These are phyloP conservation scores for Hassar affinis DNA, from an alignment of 2,113 vertebrate genomes.

Conservation along the genomic window DNA sequence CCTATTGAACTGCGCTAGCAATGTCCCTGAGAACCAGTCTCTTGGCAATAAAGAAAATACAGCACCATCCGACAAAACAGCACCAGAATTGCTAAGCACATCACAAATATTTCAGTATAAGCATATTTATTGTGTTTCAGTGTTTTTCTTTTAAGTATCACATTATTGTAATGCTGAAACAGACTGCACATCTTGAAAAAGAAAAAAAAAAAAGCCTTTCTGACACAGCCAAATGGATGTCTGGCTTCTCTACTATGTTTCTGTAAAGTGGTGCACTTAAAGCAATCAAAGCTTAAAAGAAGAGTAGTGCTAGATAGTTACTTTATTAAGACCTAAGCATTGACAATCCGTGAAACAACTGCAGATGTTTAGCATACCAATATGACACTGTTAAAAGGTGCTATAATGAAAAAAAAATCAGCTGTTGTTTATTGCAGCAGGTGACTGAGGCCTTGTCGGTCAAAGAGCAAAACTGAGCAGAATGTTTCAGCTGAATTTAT, in stretches of 20 bases:
- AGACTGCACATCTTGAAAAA: neutral
- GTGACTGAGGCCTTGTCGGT: neutral
- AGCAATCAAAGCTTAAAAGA: neutral
- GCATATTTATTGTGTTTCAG: neutral
- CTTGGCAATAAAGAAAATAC: neutral
- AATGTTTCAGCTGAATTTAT: neutral
- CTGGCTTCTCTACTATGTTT: neutral
- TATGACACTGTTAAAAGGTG: slow-evolving; percentile 16
- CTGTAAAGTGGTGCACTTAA: slow-evolving; percentile 22
- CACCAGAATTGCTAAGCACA: neutral
- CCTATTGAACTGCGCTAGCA: neutral
- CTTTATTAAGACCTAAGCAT: slow-evolving; percentile 14
- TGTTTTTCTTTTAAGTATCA: neutral
- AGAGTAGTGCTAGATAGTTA: slow-evolving; percentile 7
- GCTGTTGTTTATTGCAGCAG: slow-evolving; percentile 20
- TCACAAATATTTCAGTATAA: neutral
- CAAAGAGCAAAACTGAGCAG: neutral
- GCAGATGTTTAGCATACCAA: neutral
- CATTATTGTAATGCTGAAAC: neutral
- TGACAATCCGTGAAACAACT: slow-evolving; percentile 10
- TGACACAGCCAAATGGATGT: neutral
- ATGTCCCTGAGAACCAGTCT: neutral
- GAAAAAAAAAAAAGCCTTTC: neutral
- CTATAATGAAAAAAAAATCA: neutral
- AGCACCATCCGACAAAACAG: neutral